Evolutionary conservation across 1,140 invertebrate species (phyloP), one percentile per base, ranked within the genome.

Genomic region (Lucilia cuprina): DNA sequence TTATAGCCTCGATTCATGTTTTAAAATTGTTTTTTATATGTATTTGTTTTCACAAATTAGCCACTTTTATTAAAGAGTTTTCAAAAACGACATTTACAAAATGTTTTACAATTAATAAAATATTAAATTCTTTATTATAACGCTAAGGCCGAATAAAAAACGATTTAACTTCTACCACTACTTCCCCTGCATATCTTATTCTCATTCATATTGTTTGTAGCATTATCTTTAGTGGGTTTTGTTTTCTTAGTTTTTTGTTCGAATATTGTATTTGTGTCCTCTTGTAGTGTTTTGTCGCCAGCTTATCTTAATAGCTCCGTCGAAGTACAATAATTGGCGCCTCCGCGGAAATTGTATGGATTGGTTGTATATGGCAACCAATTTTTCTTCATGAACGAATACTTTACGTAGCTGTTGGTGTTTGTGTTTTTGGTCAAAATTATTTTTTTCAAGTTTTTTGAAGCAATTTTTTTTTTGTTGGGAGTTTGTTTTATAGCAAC

Each of bases 271-370:
- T 21, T 41, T 41, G 41, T 25, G 65, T 70, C 65, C n/a, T 70
- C n/a, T 34, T 25, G 30, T 82, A 65, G 82, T 82, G 83, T 75
- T 83, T 83, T 83, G 83, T 83, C 83, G 70, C 83, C 83, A 74
- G 21, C 75, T 84, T 84, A 84, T 84, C 83, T 84, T 78, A 84
- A 84, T 84, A 84, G 83, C 77, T 77, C 47, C 55, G 74, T 70
- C 83, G 83, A 65, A 65, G 77, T 80, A 84, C 83, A 84, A 84
- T 84, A 80, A 80, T 84, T 84, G 83, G 83, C 83, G 83, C 77
- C 83, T 84, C 83, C 35, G 55, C 30, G 83, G 74, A 83, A 83
- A 84, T 83, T 55, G n/a, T 60, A n/a, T n/a, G n/a, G 14, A 60
- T n/a, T 17, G 25, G 25, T 30, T 21, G 65, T 21, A 10, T 19